A percentile compares a stretch with the other conserved stretches of the same genome.
phyloP scores from a whole-genome alignment of 2,888 invertebrate species.

The Eugnorisma glareosa region DNA sequence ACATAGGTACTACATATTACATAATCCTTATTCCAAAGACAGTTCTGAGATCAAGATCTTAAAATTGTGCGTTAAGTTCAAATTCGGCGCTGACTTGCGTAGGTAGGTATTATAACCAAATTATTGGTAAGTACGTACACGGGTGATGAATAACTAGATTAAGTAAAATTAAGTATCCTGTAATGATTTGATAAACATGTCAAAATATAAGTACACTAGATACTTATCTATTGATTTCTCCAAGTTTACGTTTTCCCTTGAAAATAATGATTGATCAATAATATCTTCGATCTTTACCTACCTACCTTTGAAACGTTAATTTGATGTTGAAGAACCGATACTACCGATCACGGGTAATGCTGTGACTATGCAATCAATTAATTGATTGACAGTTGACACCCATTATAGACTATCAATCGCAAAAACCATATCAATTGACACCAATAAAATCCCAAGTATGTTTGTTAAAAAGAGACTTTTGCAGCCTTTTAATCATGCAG shows the following conservation, averaged over 20 bases:
- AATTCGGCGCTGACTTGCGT: background rate
- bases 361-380: constrained; percentile 24
- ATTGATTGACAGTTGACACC: constrained; percentile 28
- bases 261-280: background rate
- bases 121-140: background rate
- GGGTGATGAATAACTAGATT: background rate
- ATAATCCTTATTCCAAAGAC: constrained; percentile 1
- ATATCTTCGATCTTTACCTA: background rate
- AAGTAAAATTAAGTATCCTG: too few species aligned
- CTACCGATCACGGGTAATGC: background rate
- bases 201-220: background rate
- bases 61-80: background rate
- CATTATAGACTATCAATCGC: constrained; percentile 5
- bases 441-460: constrained; percentile 35
- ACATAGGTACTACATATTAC: background rate
- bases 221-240: background rate
- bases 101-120: background rate
- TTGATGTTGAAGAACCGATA: background rate
- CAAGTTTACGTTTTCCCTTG: background rate
- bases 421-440: constrained; percentile 45
- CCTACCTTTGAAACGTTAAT: background rate
- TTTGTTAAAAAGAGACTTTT: constrained; percentile 21
- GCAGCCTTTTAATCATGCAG: background rate
- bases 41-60: background rate
- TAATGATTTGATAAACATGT: background rate